Evolutionary conservation across 2,113 vertebrate species (phyloP).

Genomic region (Barnardius zonarius): DNA sequence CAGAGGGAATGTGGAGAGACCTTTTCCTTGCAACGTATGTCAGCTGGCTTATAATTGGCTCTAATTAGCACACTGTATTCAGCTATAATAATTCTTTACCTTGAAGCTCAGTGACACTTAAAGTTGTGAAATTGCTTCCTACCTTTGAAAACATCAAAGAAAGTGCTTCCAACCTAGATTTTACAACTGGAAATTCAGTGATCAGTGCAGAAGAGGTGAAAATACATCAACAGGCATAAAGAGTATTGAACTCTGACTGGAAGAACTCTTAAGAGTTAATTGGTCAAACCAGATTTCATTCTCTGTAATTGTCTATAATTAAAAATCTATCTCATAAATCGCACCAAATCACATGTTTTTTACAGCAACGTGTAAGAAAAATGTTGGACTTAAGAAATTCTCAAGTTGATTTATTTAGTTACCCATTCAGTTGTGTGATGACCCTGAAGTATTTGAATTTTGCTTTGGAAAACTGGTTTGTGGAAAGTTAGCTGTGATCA

Average conservation of each 20-base stretch:
- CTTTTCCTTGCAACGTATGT: not conserved
- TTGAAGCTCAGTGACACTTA: not conserved
- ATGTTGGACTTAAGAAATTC: not conserved
- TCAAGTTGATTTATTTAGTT: not conserved
- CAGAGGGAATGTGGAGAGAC: not conserved
- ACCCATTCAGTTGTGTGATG: not conserved
- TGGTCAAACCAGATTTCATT: not conserved
- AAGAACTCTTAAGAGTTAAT: not conserved
- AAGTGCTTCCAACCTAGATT: not conserved
- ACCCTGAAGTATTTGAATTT: not conserved
- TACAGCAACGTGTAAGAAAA: not conserved
- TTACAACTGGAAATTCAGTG: not conserved
- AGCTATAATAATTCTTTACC: not conserved
- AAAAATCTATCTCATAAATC: not conserved
- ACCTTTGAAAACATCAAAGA: not conserved
- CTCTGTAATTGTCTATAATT: not conserved
- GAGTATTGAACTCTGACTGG: not conserved
- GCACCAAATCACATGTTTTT: not conserved
- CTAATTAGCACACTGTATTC: constrained; percentile 6
- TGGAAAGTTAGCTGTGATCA: not conserved
- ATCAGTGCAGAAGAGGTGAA: not conserved
- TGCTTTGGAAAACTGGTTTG: not conserved
- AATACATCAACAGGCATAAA: not conserved
- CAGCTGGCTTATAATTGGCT: constrained; percentile 5
- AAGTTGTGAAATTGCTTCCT: not conserved